Evolutionary conservation across 1,140 invertebrate species (phyloP), one percentile per base, ranked within the genome.

Genomic region (Bombus sylvicola): DNA sequence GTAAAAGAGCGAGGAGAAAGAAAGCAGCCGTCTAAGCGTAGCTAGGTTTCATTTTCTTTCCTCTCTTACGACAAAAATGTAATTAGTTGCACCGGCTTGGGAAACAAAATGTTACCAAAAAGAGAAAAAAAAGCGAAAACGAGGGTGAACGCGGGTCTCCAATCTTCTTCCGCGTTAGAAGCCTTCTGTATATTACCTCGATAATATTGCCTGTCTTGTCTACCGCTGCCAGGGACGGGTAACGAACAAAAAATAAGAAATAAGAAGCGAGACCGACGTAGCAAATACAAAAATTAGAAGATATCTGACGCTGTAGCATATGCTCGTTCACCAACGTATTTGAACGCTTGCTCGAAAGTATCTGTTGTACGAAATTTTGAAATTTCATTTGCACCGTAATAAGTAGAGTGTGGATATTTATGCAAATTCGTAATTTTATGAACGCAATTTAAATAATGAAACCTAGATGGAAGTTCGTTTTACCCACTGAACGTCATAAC

Each of bases 61-160:
- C 15, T 88, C 85, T 57, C 85, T 80, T 64, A 76, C n/a, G 75
- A 75, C 79, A 41, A 79, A 82, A 79, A 74, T 88, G 80, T 89
- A 89, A 89, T 89, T 89, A 89, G 85, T 83, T 69, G 78, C 37
- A n/a, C 31, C 53, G 31, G 66, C 66, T 22, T 28, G 39, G 43
- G 53, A 80, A 80, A 53, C 47, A 53, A 53, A 53, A 53, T 53
- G 18, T 18, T 53, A 22, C 47, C 1, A 53, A 53, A 8, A 73
- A 73, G n/a, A 74, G 74, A 57, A 62, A 88, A 71, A 28, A 47
- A 83, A 15, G 69, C 31, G 18, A 47, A 57, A 73, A 34, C 66
- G 53, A 59, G 18, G 47, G 47, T 22, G 5, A 53, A 53, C 47
- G 47, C 6, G 41, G 83, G 41, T 79, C 68, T 76, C 31, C 69